Conservation (phyloP, 2,797 vertebrate species). For the Mallotus villosus region DNA sequence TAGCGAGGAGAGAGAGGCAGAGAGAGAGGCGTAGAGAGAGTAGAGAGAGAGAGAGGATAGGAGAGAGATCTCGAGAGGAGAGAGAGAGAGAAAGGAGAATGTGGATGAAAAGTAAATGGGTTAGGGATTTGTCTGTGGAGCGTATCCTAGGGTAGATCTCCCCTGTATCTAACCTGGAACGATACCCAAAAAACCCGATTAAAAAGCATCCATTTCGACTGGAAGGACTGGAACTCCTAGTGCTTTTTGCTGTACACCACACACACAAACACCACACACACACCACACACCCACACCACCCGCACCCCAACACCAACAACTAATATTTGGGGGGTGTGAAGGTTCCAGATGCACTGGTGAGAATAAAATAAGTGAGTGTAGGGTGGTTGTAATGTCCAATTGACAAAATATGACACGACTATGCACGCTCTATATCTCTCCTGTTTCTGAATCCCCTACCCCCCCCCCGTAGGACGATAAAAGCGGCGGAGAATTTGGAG, state of each 20-base stretch:
- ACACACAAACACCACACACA: not conserved
- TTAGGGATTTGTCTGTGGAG: slow-evolving; percentile 60
- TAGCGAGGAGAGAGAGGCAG: not conserved
- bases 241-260: not conserved
- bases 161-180: slow-evolving; percentile 61
- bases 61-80: not conserved
- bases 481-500: too few relatives aligned
- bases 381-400: too few relatives aligned
- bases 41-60: slow-evolving; percentile 46
- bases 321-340: too few relatives aligned
- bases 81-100: not conserved
- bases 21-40: slow-evolving; percentile 38
- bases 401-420: too few relatives aligned
- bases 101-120: slow-evolving; percentile 44
- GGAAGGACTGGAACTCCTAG: slow-evolving; percentile 50
- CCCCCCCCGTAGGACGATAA: too few relatives aligned
- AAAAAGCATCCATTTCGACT: slow-evolving; percentile 63
- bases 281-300: not conserved
- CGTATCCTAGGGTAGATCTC: slow-evolving; percentile 64
- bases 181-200: slow-evolving; percentile 62
- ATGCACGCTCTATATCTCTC: too few relatives aligned
- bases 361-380: too few relatives aligned
- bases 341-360: too few relatives aligned
- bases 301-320: too few relatives aligned
- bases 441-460: too few relatives aligned